Conservation (phyloP, 2,888 invertebrate species). For the Aphrophora alni region DNA sequence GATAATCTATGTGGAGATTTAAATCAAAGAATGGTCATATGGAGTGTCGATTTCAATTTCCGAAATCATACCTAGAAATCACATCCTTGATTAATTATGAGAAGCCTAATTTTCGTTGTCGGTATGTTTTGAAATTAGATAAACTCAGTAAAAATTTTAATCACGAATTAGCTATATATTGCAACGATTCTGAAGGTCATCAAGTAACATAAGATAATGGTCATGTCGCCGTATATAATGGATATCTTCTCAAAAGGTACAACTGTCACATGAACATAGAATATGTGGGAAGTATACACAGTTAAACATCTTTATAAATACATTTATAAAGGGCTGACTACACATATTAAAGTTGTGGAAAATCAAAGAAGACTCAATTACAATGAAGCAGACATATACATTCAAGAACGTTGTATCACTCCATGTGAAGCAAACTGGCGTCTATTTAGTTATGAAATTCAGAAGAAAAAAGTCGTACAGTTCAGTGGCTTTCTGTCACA, state of each 20-base stretch:
- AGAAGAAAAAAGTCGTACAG: slow-evolving; percentile 51
- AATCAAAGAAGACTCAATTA: not conserved
- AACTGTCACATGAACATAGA: slow-evolving; percentile 48
- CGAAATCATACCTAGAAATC: not conserved
- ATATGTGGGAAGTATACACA: slow-evolving; percentile 39
- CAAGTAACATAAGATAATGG: not conserved
- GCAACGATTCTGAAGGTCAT: not conserved
- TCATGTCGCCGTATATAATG: slow-evolving; percentile 7
- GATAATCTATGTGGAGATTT: slow-evolving; percentile 9
- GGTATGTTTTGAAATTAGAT: not conserved
- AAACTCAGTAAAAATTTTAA: not conserved
- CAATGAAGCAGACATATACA: slow-evolving; percentile 53
- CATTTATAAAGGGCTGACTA: slow-evolving; percentile 47
- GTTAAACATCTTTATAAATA: slow-evolving; percentile 47
- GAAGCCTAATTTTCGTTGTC: not conserved
- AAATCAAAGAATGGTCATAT: not conserved
- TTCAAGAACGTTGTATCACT: slow-evolving; percentile 46
- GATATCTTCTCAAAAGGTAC: slow-evolving; percentile 40
- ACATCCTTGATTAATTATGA: slow-evolving; percentile 12
- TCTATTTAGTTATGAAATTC: slow-evolving; percentile 51
- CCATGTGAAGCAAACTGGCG: slow-evolving; percentile 52
- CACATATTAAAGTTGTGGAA: slow-evolving; percentile 33
- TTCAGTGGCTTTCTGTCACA: slow-evolving; percentile 34
- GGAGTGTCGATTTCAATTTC: not conserved
- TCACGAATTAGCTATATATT: not conserved